Conservation (phyloP, 2,888 invertebrate species). For the Lamproptera curius region DNA sequence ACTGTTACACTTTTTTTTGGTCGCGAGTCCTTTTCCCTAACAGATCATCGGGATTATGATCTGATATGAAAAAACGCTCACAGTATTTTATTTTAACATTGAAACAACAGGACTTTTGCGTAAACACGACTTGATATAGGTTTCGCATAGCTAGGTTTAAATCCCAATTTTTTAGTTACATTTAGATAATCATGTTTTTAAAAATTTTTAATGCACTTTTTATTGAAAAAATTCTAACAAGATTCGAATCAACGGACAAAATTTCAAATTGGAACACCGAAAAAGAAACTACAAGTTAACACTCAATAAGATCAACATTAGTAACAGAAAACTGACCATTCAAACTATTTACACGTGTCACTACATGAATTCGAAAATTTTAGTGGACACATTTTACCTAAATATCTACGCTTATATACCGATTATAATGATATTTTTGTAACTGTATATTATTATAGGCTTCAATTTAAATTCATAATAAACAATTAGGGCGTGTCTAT, state of each 20-base stretch:
- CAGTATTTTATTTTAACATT: constrained; percentile 51
- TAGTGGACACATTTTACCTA: constrained; percentile 45
- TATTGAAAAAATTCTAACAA: constrained; percentile 34
- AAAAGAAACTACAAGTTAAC: constrained; percentile 56
- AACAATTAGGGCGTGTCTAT: not conserved
- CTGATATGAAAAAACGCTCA: constrained; percentile 41
- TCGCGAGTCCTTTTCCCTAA: constrained; percentile 43
- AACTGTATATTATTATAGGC: constrained; percentile 2
- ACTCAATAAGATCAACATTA: no score
- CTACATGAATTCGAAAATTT: constrained; percentile 23
- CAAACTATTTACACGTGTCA: constrained; percentile 26
- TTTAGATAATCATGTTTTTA: constrained; percentile 55
- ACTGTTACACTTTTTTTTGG: constrained; percentile 60
- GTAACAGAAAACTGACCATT: constrained; percentile 1
- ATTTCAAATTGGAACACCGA: constrained; percentile 36
- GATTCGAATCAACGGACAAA: constrained; percentile 26
- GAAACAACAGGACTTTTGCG: constrained; percentile 56
- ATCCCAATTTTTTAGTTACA: constrained; percentile 52
- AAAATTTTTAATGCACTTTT: constrained; percentile 43
- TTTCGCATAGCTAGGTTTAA: constrained; percentile 54
- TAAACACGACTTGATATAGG: constrained; percentile 51
- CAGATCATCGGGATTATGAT: constrained; percentile 25
- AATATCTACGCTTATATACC: constrained; percentile 34
- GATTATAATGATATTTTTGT: constrained; percentile 17
- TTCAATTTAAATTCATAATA: constrained; percentile 8